These are phyloP conservation scores for Chydorus sphaericus DNA, from an alignment of 2,888 invertebrate species.

Conservation along the genomic window DNA sequence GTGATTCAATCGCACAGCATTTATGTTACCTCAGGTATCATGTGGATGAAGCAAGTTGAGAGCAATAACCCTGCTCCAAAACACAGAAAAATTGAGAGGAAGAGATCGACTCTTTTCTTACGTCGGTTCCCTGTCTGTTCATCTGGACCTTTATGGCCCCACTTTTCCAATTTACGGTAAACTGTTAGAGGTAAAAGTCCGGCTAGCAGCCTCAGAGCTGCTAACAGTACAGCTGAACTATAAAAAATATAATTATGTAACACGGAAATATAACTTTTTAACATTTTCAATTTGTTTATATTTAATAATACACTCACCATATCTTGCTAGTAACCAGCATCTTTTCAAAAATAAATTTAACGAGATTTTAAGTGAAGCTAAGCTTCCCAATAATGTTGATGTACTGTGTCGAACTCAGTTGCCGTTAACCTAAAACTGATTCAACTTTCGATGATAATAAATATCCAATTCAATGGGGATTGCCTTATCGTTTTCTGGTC, in stretches of 20 bases:
- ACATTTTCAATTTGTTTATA: too few relatives aligned
- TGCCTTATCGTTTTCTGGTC: too few relatives aligned
- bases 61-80: slow-evolving; percentile 42
- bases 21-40: slow-evolving; percentile 35
- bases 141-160: slow-evolving; percentile 26
- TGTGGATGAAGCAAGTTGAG: slow-evolving; percentile 40
- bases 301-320: too few relatives aligned
- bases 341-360: background rate
- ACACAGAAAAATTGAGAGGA: slow-evolving; percentile 26
- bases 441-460: too few relatives aligned
- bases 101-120: slow-evolving; percentile 18
- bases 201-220: slow-evolving; percentile 33
- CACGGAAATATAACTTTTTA: too few relatives aligned
- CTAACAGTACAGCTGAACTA: slow-evolving; percentile 27
- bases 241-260: too few relatives aligned
- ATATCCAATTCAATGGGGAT: too few relatives aligned
- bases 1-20: too few relatives aligned
- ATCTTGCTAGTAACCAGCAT: background rate
- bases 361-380: background rate
- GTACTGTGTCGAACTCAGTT: background rate
- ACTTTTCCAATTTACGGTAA: slow-evolving; percentile 28
- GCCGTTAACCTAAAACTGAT: background rate
- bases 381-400: background rate
- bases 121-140: slow-evolving; percentile 1
- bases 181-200: slow-evolving; percentile 37